A percentile compares a stretch with the other conserved stretches of the same genome.
Evolutionary conservation across 2,888 invertebrate species (phyloP).

Genomic region (Macrophya alboannulata): DNA sequence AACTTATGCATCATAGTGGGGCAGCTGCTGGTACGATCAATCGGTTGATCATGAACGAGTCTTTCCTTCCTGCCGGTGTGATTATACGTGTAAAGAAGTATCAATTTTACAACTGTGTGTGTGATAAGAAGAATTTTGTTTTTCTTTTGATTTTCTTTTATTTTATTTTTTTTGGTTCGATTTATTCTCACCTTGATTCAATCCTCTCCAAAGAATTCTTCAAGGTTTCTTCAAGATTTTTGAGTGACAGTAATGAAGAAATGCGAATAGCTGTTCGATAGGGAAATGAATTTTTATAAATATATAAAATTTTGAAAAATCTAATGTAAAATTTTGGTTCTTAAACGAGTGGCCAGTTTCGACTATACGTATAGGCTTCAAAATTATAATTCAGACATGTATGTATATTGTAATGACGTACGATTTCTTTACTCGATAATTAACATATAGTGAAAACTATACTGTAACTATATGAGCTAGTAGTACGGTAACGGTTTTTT

Average conservation of each 20-base stretch:
- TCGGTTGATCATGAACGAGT: not conserved
- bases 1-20: not conserved
- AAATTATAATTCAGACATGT: not conserved
- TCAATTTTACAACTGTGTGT: not conserved
- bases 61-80: not conserved
- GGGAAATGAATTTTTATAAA: no score
- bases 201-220: not conserved
- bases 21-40: no score
- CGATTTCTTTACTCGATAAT: slow-evolving; percentile 36
- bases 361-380: no score
- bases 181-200: not conserved
- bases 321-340: no score
- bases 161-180: no score
- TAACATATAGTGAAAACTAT: slow-evolving; percentile 14
- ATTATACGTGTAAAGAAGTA: not conserved
- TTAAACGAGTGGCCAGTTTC: no score
- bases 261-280: no score
- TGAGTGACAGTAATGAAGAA: no score
- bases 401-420: not conserved
- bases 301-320: no score
- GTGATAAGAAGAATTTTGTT: not conserved
- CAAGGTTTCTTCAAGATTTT: not conserved
- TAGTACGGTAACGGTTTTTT: slow-evolving; percentile 17
- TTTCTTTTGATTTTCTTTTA: not conserved
- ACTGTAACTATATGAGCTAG: not conserved